Conservation (phyloP, 2,888 invertebrate species). For the Drosophila mayaguana region DNA sequence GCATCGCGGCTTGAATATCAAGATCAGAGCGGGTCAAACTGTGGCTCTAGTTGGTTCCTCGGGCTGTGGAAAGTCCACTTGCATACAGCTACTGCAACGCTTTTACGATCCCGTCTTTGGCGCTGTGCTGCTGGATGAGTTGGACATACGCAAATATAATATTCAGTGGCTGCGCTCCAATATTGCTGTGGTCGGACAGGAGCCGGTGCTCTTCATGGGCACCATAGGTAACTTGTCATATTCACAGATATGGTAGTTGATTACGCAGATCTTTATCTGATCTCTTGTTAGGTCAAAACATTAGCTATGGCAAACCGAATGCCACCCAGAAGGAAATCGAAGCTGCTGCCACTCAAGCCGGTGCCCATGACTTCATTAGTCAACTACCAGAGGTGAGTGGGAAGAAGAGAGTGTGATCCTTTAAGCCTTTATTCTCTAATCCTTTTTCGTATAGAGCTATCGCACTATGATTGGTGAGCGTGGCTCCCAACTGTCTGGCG, state of each 20-base stretch:
- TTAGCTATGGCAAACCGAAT: conserved; percentile 90
- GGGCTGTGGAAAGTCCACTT: conserved; percentile 94
- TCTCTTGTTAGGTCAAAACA: conserved; percentile 86
- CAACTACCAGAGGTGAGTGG: conserved; percentile 89
- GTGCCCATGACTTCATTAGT: conserved; percentile 91
- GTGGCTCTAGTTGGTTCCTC: conserved; percentile 91
- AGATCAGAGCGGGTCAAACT: conserved; percentile 89
- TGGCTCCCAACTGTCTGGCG: conserved; percentile 93
- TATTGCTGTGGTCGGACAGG: conserved; percentile 95
- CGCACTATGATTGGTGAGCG: conserved; percentile 92
- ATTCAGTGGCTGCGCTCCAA: conserved; percentile 90
- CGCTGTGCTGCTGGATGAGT: conserved; percentile 87
- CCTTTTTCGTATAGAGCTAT: conserved; percentile 87
- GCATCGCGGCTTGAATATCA: conserved; percentile 89
- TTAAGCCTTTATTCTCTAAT: neutral
- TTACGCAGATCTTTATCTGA: neutral
- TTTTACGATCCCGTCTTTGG: conserved; percentile 90
- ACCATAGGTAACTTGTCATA: conserved; percentile 86
- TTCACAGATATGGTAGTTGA: neutral
- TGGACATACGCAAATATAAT: conserved; percentile 90
- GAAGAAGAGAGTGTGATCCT: neutral
- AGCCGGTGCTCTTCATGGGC: conserved; percentile 93
- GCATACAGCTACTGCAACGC: conserved; percentile 90
- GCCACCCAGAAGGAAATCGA: conserved; percentile 90
- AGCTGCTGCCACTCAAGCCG: conserved; percentile 90